A percentile compares a stretch with the other conserved stretches of the same genome.
Evolutionary conservation across 2,113 vertebrate species (phyloP).

Genomic region (Periophthalmus modestus): DNA sequence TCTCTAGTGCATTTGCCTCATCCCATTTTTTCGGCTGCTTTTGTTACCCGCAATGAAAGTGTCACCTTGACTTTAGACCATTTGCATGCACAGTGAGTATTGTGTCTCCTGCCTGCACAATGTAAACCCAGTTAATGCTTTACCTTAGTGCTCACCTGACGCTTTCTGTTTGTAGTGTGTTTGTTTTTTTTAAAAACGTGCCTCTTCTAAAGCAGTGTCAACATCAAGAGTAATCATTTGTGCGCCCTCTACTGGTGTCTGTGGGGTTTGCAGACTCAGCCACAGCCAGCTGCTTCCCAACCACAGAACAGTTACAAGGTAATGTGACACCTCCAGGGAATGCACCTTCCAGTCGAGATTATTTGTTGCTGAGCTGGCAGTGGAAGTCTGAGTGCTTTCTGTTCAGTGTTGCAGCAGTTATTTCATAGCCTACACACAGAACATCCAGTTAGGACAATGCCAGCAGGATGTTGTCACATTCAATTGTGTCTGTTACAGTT

Average conservation of each 20-base stretch:
- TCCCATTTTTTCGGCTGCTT: neutral
- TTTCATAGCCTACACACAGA: neutral
- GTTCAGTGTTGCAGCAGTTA: neutral
- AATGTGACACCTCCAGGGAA: neutral
- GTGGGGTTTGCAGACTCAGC: constrained; percentile 5
- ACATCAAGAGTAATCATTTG: constrained; percentile 4
- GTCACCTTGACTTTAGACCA: constrained; percentile 7
- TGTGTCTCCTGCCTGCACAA: neutral
- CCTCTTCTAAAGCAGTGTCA: neutral
- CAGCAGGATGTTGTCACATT: no score
- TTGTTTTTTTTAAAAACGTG: neutral
- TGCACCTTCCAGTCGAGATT: neutral
- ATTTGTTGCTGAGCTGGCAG: constrained; percentile 1
- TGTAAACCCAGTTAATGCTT: neutral
- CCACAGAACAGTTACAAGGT: constrained; percentile 16
- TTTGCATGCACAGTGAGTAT: neutral
- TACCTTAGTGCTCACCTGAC: neutral
- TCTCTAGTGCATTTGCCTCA: neutral
- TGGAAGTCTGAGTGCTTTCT: neutral
- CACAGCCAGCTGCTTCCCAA: neutral
- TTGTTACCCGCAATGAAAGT: neutral
- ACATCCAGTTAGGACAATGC: neutral
- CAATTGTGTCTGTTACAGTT: neutral
- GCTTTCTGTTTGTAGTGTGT: neutral
- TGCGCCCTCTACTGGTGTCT: constrained; percentile 38